A percentile compares a stretch with the other conserved stretches of the same genome.
Conservation (phyloP, 1,140 invertebrate genomes). For the Drosophila rufa region DNA sequence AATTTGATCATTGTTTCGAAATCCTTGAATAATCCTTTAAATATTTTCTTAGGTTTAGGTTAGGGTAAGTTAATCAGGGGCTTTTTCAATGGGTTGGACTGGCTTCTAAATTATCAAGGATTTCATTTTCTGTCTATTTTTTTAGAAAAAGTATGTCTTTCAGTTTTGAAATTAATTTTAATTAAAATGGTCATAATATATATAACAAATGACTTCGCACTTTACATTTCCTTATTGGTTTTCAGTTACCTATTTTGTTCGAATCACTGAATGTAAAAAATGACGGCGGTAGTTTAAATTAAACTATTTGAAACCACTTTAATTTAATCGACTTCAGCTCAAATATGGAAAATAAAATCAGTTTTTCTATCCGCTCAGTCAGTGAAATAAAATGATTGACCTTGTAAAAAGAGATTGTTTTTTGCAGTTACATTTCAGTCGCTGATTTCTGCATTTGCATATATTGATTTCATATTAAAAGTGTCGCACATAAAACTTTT, state of each 20-base stretch:
- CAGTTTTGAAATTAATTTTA: too few species aligned
- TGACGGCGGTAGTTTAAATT: neutral
- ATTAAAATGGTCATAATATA: too few species aligned
- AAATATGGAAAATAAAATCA: neutral
- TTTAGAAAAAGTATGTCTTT: too few species aligned
- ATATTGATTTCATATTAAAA: conserved; percentile 52
- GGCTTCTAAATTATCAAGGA: too few species aligned
- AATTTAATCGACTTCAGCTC: neutral
- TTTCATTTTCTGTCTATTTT: too few species aligned
- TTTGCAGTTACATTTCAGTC: neutral
- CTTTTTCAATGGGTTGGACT: too few species aligned
- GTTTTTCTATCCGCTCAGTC: neutral
- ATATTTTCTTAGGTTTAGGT: too few species aligned
- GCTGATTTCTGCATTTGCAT: conserved; percentile 44
- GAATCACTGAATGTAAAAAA: neutral
- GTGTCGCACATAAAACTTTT: conserved; percentile 42
- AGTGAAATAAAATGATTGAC: neutral
- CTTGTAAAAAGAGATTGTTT: neutral
- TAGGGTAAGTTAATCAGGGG: too few species aligned
- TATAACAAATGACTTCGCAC: too few species aligned
- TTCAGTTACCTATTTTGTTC: neutral
- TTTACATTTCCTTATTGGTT: neutral
- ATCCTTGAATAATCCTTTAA: too few species aligned
- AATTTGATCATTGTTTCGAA: neutral
- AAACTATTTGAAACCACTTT: neutral